Evolutionary conservation across 1,140 invertebrate species (phyloP), one percentile per base, ranked within the genome.

Genomic region (Cydia amplana): DNA sequence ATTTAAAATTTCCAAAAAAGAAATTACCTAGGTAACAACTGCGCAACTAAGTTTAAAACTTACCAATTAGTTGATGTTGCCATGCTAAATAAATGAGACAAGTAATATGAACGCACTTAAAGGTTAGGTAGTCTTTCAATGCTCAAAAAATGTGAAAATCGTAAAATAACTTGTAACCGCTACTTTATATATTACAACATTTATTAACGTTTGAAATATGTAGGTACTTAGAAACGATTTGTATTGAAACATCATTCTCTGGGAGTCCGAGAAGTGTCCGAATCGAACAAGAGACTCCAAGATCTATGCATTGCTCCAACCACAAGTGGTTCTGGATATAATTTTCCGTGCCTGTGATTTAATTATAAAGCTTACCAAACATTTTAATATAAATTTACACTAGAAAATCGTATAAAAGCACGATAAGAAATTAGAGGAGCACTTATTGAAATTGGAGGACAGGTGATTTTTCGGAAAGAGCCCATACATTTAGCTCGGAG

Each of bases 191-290:
- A 70, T 40, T 83, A 87, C 86, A 85, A 90, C 86, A 90, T 88
- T 86, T 82, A 89, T 55, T 82, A 87, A 86, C 77, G 81, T 84
- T 85, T 77, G 81, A 87, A 86, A 87, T 78, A 86, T 82, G 79
- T 78, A 86, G 81, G 79, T 70, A 43, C 65, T 79, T 79, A 80
- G 80, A 87, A 87, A 85, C 80, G 80, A 84, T 85, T 75, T 74
- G 40, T 70, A 89, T 86, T 87, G 84, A 82, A 83, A 87, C 85
- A 77, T 87, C 85, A 85, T 85, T 84, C 65, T 81, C 83, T 87
- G 81, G 87, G 89, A 88, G 89, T 88, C 81, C 77, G 72, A 85
- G 86, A 87, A 78, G 83, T 64, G 28, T 7, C 14, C 14, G 25
- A 67, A 12, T n/a, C 64, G 64, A 36, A 36, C 1, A n/a, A 70